Evolutionary conservation across 2,888 invertebrate species (phyloP).

Genomic region (Tenthredo amoena): DNA sequence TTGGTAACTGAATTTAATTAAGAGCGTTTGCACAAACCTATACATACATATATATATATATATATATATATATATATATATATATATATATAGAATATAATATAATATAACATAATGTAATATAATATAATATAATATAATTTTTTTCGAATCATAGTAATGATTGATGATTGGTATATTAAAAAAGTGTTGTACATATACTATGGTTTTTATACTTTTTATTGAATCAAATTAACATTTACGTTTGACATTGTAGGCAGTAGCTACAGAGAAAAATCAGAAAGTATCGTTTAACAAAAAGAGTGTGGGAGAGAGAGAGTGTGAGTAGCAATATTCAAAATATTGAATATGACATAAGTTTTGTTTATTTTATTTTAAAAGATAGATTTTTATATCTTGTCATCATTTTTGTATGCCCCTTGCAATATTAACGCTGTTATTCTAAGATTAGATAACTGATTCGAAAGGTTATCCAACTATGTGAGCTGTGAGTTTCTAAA

Average conservation of each 20-base stretch:
- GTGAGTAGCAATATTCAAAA: not conserved
- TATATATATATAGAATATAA: not conserved
- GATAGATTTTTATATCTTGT: conserved; percentile 15
- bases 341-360: not conserved
- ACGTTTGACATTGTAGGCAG: not conserved
- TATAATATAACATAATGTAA: too few relatives aligned
- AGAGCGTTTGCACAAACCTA: conserved; percentile 23
- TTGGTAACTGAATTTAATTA: not conserved
- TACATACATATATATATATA: not conserved
- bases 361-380: conserved; percentile 20
- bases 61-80: not conserved
- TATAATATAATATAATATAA: conserved; percentile 1
- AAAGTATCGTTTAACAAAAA: not conserved
- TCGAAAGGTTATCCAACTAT: conserved; percentile 20
- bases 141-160: conserved; percentile 3
- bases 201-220: conserved; percentile 17
- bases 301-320: not conserved
- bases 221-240: not conserved
- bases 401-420: conserved; percentile 26
- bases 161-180: not conserved
- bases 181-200: not conserved
- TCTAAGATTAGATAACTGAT: conserved; percentile 60
- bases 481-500: conserved; percentile 51
- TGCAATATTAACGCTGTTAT: conserved; percentile 48
- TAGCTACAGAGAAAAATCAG: not conserved